Base-by-base conservation (phyloP, 2,113 vertebrate species). In the Labeo rohita region DNA sequence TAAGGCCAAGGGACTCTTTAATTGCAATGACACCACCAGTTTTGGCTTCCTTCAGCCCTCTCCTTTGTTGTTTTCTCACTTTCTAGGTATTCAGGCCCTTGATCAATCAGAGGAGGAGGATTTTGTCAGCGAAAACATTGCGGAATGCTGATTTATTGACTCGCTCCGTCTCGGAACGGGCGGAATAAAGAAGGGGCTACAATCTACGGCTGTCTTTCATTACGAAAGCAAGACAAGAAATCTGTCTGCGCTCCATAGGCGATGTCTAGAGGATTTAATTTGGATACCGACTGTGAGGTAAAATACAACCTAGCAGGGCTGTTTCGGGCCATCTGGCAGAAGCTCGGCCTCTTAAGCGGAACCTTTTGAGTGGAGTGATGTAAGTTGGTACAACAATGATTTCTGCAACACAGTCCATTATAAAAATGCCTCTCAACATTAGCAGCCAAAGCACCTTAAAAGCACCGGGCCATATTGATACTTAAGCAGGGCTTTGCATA, bases 1-100 rank as follows among this genome's bases (percentile, higher is more conserved):
- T 98, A 98, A 97, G 95, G 96, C 95, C 96, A 95, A 94, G 97
- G 97, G 97, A 97, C 95, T 96, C 95, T 97, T 97, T 97, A 97
- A 98, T 97, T 97, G 96, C 95, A 94, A 95, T 96, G 97, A 97
- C 96, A 97, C 96, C 96, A 96, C 96, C 95, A 96, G 96, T 97
- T 99, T 96, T 95, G 95, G 95, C 95, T 96, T 96, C 95, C 92
- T 92, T 94, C 93, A 91, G 93, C 88, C 93, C 91, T 93, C 94
- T 93, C 92, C 93, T 96, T 96, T 95, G 95, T 96, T 96, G 96
- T 96, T 96, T 95, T 81, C 73, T 45, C 50, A 84, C 66, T 84
- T 79, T 73, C 85, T 88, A 96, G 94, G 95, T 94, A 95, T 96
- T 95, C 93, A 93, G 95, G 93, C 93, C 93, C 91, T 91, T 94